Evolutionary conservation across 2,888 invertebrate genomes (phyloP).

Genomic region (Meganola albula): DNA sequence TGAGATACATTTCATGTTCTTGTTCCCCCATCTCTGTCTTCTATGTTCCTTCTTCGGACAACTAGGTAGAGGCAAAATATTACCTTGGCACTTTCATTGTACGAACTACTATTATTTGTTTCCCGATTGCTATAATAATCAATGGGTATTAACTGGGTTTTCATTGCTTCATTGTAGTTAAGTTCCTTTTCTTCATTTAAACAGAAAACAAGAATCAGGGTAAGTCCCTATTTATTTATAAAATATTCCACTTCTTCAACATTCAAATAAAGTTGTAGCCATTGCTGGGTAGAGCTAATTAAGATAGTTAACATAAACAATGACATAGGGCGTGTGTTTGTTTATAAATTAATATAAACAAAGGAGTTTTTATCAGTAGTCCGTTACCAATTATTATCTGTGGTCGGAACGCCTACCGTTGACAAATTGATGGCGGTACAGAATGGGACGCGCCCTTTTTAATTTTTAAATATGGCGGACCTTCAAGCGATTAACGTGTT

Average conservation of each 20-base stretch:
- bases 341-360: conserved; percentile 39
- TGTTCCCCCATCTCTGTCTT: too few species aligned
- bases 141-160: too few species aligned
- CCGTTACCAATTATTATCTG: conserved; percentile 60
- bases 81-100: background rate
- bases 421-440: conserved; percentile 57
- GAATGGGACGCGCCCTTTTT: conserved; percentile 37
- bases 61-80: background rate
- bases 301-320: too few species aligned
- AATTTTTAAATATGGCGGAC: conserved; percentile 43
- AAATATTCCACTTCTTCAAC: too few species aligned
- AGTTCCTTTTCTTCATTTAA: too few species aligned
- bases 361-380: conserved; percentile 48
- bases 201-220: too few species aligned
- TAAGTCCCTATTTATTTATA: too few species aligned
- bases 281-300: too few species aligned
- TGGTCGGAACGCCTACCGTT: conserved; percentile 54
- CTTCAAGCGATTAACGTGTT: conserved; percentile 12
- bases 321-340: conserved; percentile 28
- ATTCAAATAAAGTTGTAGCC: too few species aligned
- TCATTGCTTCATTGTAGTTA: too few species aligned
- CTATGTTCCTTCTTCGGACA: background rate
- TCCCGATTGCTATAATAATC: too few species aligned
- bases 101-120: background rate
- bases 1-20: too few species aligned